A percentile compares a stretch with the other conserved stretches of the same genome.
These are phyloP conservation scores for zebrafish (Danio rerio) DNA, from an alignment of 2,113 vertebrate species.

Conservation along the genomic window DNA sequence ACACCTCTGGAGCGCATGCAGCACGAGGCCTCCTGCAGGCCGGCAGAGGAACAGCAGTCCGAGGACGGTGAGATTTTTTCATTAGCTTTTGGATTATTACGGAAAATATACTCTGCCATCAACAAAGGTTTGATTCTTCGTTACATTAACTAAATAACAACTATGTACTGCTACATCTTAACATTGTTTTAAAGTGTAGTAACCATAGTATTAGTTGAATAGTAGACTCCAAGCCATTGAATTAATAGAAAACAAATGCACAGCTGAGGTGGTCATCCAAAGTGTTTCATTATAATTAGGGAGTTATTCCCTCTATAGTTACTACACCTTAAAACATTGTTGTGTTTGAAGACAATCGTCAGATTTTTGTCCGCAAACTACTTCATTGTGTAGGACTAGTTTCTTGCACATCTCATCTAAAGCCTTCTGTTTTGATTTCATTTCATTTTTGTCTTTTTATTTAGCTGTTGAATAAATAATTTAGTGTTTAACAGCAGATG, in stretches of 20 bases:
- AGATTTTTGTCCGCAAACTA: too few relatives aligned
- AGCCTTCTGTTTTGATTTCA: too few relatives aligned
- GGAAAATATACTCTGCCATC: background rate
- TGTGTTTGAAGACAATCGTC: too few relatives aligned
- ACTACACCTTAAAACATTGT: too few relatives aligned
- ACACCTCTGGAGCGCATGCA: constrained; percentile 88
- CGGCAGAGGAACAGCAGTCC: constrained; percentile 68
- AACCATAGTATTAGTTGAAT: background rate
- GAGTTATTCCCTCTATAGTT: too few relatives aligned
- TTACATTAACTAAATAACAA: background rate
- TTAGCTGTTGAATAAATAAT: too few relatives aligned
- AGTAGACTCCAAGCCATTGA: background rate
- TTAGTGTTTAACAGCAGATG: too few relatives aligned
- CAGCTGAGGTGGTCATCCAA: background rate
- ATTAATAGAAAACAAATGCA: background rate
- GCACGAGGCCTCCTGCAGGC: constrained; percentile 81
- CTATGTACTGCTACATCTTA: background rate
- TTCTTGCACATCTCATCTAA: too few relatives aligned
- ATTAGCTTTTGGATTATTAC: background rate
- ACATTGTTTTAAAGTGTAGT: background rate
- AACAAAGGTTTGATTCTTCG: background rate
- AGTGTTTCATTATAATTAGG: too few relatives aligned
- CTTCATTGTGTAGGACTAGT: too few relatives aligned
- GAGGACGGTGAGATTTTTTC: constrained; percentile 51
- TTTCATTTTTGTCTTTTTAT: too few relatives aligned